Percentiles rank a stretch among this genome's conserved stretches.
Conservation (phyloP, 92 coral and sea anemone genomes). For the Nematostella vectensis region DNA sequence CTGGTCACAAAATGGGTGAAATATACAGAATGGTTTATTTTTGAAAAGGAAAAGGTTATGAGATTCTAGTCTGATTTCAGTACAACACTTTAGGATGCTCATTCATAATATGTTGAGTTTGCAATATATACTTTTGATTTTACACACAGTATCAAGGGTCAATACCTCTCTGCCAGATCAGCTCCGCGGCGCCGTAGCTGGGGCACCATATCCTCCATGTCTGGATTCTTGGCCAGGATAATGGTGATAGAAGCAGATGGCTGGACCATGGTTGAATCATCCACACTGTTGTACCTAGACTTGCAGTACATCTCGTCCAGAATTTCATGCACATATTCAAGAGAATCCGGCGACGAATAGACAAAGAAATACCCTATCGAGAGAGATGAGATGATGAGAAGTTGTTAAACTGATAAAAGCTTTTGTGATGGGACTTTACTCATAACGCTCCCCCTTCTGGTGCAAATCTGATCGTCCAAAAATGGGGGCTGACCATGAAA, state of each 20-base stretch:
- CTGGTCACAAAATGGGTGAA: neutral
- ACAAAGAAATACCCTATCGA: slow-evolving; percentile 82
- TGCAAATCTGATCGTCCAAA: neutral
- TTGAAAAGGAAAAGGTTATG: neutral
- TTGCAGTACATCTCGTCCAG: slow-evolving; percentile 56
- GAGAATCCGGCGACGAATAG: slow-evolving; percentile 66
- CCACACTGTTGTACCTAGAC: slow-evolving; percentile 65
- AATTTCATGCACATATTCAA: slow-evolving; percentile 60
- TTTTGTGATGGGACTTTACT: neutral
- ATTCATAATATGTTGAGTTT: too few species aligned
- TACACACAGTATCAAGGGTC: too few species aligned
- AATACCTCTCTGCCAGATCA: slow-evolving; percentile 82
- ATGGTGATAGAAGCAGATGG: slow-evolving; percentile 55
- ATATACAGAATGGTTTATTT: neutral
- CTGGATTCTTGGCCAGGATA: slow-evolving; percentile 74
- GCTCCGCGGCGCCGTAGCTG: slow-evolving; percentile 71
- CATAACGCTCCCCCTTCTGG: neutral
- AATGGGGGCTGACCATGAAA: neutral
- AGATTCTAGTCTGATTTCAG: too few species aligned
- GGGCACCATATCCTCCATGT: slow-evolving; percentile 61
- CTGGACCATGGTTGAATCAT: slow-evolving; percentile 56
- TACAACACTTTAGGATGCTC: too few species aligned
- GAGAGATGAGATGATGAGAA: neutral
- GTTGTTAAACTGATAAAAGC: too few species aligned
- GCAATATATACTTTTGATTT: too few species aligned